These are phyloP conservation scores for Lithophane ornitopus DNA, from an alignment of 2,888 invertebrate species.

Conservation along the genomic window DNA sequence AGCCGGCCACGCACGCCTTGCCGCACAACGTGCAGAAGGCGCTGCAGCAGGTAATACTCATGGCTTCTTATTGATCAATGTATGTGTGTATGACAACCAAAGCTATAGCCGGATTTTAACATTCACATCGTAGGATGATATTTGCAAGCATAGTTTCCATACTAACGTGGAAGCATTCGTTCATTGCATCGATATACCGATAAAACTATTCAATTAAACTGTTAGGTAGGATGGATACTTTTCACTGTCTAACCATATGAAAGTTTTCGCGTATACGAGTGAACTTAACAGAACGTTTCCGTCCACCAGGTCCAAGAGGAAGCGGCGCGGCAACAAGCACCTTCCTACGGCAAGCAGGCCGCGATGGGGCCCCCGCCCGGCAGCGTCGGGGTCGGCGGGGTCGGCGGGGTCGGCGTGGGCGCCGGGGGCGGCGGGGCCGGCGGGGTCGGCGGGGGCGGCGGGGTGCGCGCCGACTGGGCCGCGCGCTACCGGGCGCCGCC, in stretches of 20 bases:
- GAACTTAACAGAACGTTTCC: background rate
- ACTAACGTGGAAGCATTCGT: background rate
- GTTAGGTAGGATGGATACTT: background rate
- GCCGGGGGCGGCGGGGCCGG: conserved; percentile 31
- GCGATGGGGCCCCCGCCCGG: conserved; percentile 84
- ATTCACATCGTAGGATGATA: background rate
- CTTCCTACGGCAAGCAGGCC: conserved; percentile 95
- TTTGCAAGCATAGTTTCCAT: background rate
- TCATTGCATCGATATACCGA: background rate
- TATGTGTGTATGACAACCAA: too few relatives aligned
- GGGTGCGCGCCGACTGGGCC: conserved; percentile 82
- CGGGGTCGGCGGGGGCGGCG: conserved; percentile 76
- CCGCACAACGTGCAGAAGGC: conserved; percentile 95
- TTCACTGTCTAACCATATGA: background rate
- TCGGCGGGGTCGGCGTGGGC: conserved; percentile 75
- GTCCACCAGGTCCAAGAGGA: conserved; percentile 94
- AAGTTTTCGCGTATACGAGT: background rate
- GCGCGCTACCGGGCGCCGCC: conserved; percentile 76
- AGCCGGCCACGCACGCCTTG: conserved; percentile 79
- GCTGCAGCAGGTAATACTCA: conserved; percentile 91
- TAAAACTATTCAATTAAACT: background rate
- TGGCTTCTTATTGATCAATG: background rate
- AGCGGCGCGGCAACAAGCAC: conserved; percentile 96
- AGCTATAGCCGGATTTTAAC: background rate
- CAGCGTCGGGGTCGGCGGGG: conserved; percentile 92